Percentiles rank a stretch among this genome's conserved stretches.
These are phyloP conservation scores for Pollimyrus isidori DNA, from an alignment of 2,113 vertebrate species.

Conservation along the genomic window DNA sequence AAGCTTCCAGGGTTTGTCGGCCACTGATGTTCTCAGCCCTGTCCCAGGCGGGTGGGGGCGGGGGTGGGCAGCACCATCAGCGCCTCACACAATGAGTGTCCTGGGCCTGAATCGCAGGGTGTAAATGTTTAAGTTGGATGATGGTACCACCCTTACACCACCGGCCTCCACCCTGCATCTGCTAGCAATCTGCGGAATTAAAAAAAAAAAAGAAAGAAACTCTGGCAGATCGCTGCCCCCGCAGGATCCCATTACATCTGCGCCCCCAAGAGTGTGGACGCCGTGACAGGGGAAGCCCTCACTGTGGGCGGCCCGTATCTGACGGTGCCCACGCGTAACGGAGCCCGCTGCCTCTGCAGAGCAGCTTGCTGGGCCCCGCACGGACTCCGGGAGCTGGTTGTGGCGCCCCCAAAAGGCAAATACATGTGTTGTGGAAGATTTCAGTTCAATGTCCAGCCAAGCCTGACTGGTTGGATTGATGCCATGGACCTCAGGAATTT, in stretches of 20 bases:
- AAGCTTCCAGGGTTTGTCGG: background rate
- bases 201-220: background rate
- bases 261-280: background rate
- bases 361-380: background rate
- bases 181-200: slow-evolving; percentile 1
- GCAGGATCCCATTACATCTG: background rate
- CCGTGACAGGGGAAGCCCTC: background rate
- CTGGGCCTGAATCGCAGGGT: background rate
- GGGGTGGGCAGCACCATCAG: background rate
- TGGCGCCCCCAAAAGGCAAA: background rate
- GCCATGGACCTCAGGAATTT: background rate
- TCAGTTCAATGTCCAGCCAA: background rate
- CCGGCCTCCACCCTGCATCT: background rate
- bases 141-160: background rate
- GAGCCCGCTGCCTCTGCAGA: background rate
- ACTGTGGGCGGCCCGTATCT: background rate
- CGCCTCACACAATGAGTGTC: slow-evolving; percentile 7
- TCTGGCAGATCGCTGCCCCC: background rate
- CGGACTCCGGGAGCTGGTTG: background rate
- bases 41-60: background rate
- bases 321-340: background rate
- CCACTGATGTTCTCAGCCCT: background rate
- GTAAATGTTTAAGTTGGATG: slow-evolving; percentile 20
- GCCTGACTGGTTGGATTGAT: background rate
- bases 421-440: background rate